Evolutionary conservation across 1,140 invertebrate species (phyloP).

Genomic region (Phymastichus coffea): DNA sequence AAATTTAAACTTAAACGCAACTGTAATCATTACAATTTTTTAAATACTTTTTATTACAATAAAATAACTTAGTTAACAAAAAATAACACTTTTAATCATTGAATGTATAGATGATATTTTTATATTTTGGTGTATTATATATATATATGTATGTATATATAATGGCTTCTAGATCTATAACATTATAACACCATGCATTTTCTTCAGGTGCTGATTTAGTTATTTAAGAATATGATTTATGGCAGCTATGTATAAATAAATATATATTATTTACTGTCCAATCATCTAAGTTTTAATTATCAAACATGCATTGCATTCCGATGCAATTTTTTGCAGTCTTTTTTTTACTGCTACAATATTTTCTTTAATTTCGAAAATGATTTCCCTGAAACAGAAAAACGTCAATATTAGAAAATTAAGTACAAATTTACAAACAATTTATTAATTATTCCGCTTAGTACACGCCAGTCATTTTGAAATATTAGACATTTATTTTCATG

Average conservation of each 20-base stretch:
- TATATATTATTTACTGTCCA: not conserved
- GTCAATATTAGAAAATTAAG: not conserved
- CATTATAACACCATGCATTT: too few species aligned
- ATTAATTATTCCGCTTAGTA: too few species aligned
- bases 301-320: not conserved
- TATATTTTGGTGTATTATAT: conserved; percentile 12
- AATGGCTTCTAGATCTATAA: too few species aligned
- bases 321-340: not conserved
- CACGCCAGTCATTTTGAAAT: too few species aligned
- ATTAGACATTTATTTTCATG: too few species aligned
- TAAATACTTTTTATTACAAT: conserved; percentile 25
- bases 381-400: conserved; percentile 18
- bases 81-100: conserved; percentile 25
- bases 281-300: not conserved
- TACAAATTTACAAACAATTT: not conserved
- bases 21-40: too few species aligned
- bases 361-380: conserved; percentile 13
- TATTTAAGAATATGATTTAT: conserved; percentile 1
- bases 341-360: not conserved
- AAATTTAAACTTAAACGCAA: too few species aligned
- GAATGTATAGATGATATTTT: conserved; percentile 16
- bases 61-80: conserved; percentile 29
- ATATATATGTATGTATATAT: too few species aligned
- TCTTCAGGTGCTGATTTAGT: too few species aligned
- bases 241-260: conserved; percentile 6